These are phyloP conservation scores for Myotis myotis DNA, from an alignment of 2,797 vertebrate genomes.

Conservation along the genomic window DNA sequence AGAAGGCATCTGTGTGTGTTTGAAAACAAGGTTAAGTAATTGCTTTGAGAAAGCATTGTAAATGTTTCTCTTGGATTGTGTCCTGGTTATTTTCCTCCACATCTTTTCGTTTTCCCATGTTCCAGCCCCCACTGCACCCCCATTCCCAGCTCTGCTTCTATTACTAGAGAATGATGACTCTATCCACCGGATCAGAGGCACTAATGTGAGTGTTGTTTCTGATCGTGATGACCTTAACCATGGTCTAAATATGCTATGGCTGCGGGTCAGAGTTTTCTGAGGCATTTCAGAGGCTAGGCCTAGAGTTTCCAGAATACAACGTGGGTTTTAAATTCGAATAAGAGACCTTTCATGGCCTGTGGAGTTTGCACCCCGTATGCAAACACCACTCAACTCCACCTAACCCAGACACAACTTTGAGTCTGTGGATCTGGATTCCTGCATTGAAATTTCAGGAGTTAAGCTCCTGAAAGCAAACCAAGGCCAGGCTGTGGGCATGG, in stretches of 20 bases:
- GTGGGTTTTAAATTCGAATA: neutral
- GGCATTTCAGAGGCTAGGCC: neutral
- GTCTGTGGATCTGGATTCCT: neutral
- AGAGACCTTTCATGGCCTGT: neutral
- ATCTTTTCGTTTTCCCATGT: neutral
- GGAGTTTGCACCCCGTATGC: neutral
- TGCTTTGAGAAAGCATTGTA: neutral
- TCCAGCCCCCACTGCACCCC: accelerated
- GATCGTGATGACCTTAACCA: neutral
- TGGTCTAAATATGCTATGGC: neutral
- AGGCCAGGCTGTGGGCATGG: neutral
- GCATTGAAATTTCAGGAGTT: accelerated
- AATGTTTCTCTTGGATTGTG: neutral
- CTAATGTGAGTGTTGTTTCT: neutral
- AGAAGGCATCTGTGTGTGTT: neutral
- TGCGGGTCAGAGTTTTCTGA: neutral
- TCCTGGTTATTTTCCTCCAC: neutral
- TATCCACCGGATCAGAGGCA: neutral
- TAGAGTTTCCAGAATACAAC: neutral
- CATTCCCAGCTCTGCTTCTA: neutral
- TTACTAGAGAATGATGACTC: neutral
- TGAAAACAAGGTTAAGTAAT: conserved; percentile 2
- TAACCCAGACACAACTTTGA: neutral
- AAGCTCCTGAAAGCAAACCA: neutral
- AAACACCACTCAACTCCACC: neutral